Evolutionary conservation across 1,140 invertebrate species (phyloP).

Genomic region (Zaprionus lachaisei): DNA sequence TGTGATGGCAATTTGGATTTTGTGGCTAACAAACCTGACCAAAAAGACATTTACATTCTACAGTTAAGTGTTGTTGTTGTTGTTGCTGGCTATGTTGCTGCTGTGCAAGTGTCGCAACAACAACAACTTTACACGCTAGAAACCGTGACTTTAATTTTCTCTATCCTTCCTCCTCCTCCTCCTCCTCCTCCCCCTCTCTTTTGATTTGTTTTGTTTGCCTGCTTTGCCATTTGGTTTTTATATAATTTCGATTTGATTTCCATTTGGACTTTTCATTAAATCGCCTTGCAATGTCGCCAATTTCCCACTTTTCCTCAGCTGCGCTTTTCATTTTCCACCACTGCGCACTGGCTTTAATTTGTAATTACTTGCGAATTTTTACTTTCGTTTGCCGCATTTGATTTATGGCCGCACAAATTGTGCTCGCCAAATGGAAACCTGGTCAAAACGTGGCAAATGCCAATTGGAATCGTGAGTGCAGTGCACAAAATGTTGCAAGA

Average conservation of each 20-base stretch:
- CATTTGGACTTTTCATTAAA: constrained; percentile 79
- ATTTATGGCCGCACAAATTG: constrained; percentile 69
- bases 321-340: constrained; percentile 16
- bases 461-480: constrained; percentile 74
- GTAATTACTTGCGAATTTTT: constrained; percentile 77
- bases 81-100: constrained; percentile 26
- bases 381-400: constrained; percentile 76
- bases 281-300: constrained; percentile 72
- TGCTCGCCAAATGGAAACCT: constrained; percentile 50
- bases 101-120: constrained; percentile 67
- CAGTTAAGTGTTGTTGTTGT: constrained; percentile 67
- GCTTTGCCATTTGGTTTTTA: constrained; percentile 57
- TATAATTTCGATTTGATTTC: constrained; percentile 77
- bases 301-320: constrained; percentile 32
- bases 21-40: constrained; percentile 78
- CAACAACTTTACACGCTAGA: constrained; percentile 79
- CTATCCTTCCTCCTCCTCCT: constrained; percentile 24
- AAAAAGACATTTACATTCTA: constrained; percentile 82
- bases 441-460: constrained; percentile 60
- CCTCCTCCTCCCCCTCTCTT: constrained; percentile 25
- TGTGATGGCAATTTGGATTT: constrained; percentile 79
- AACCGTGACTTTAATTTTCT: constrained; percentile 83
- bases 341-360: constrained; percentile 63
- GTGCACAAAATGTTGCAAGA: constrained; percentile 50
- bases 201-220: constrained; percentile 70